Conservation (phyloP, 2,888 invertebrate genomes). For the Campoplex nolae region DNA sequence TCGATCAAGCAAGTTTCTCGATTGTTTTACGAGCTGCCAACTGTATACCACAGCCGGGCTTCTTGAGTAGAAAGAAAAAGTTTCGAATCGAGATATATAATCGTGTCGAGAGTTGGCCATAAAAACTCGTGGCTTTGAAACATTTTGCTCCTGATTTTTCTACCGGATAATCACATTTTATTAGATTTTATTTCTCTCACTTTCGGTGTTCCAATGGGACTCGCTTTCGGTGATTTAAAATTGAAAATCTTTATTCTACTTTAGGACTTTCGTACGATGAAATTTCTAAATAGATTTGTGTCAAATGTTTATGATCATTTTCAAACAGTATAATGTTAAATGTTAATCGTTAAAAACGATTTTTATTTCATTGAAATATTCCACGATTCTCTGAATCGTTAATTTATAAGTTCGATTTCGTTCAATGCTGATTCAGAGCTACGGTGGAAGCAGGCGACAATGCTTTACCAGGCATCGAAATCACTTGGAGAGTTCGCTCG, state of each 20-base stretch:
- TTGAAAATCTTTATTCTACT: not conserved
- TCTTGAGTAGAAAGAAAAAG: not conserved
- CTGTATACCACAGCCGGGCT: not conserved
- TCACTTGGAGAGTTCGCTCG: slow-evolving; percentile 12
- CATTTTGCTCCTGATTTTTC: not conserved
- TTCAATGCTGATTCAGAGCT: not conserved
- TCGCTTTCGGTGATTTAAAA: not conserved
- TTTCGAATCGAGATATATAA: not conserved
- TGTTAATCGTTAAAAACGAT: not conserved
- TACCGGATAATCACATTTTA: not conserved
- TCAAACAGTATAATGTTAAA: too few species aligned
- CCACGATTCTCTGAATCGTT: not conserved
- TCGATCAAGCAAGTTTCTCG: slow-evolving; percentile 22
- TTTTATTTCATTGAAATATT: not conserved
- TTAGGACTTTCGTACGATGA: too few species aligned
- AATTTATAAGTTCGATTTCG: not conserved
- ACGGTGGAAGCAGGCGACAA: not conserved
- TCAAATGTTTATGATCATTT: too few species aligned
- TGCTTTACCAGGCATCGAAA: slow-evolving; percentile 40
- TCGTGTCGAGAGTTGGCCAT: not conserved
- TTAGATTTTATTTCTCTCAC: not conserved
- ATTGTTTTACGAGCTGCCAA: slow-evolving; percentile 52
- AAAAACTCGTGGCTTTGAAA: not conserved
- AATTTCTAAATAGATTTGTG: too few species aligned
- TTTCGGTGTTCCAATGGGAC: not conserved